Evolutionary conservation across 2,113 vertebrate genomes (phyloP).

Genomic region (Dromiciops gliroides): DNA sequence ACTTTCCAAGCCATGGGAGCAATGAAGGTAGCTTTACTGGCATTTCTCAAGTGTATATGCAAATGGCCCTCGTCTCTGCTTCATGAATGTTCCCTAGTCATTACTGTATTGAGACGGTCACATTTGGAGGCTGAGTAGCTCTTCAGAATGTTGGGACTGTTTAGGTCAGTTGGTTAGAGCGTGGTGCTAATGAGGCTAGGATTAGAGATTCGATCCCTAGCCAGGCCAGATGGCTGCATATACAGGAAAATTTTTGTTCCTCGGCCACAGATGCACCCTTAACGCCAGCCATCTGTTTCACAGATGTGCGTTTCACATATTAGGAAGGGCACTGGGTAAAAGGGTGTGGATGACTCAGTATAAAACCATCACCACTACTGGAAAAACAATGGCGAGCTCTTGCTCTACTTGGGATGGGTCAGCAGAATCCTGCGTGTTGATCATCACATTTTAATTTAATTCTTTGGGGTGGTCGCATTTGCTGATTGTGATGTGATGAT

Average conservation of each 20-base stretch:
- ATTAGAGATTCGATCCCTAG: background rate
- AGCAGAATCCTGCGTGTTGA: background rate
- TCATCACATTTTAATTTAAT: background rate
- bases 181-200: background rate
- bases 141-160: background rate
- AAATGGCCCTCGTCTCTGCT: background rate
- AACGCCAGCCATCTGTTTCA: background rate
- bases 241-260: background rate
- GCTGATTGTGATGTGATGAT: background rate
- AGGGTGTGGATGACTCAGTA: background rate
- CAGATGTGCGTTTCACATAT: background rate
- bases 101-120: background rate
- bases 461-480: background rate
- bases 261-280: background rate
- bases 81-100: background rate
- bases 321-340: background rate
- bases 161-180: background rate
- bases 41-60: background rate
- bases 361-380: background rate
- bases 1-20: constrained; percentile 76
- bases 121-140: background rate
- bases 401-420: background rate
- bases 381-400: background rate
- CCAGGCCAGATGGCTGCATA: background rate
- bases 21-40: constrained; percentile 79